Percentiles rank a stretch among this genome's conserved stretches.
Evolutionary conservation across 2,113 vertebrate species (phyloP).

Genomic region (Oenanthe melanoleuca): DNA sequence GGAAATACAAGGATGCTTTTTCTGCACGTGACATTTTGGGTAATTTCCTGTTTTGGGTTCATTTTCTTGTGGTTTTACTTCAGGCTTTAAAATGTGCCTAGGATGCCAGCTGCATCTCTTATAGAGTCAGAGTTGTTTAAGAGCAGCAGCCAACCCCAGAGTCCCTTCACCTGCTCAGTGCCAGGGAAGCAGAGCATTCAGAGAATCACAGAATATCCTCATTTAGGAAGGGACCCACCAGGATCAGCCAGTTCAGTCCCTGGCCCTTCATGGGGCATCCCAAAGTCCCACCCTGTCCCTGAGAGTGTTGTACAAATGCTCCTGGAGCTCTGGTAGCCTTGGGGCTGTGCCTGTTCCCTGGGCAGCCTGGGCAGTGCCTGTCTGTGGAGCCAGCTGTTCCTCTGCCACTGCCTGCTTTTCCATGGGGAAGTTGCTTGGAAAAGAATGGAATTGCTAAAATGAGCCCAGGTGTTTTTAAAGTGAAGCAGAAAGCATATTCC

Average conservation of each 20-base stretch:
- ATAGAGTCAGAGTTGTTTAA: not conserved
- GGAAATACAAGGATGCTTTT: not conserved
- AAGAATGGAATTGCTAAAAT: not conserved
- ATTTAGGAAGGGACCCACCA: not conserved
- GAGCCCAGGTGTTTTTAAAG: not conserved
- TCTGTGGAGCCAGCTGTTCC: not conserved
- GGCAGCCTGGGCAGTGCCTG: not conserved
- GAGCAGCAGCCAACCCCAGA: not conserved
- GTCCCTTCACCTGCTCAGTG: not conserved
- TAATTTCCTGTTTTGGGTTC: not conserved
- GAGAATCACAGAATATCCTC: not conserved
- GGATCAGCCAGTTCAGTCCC: not conserved
- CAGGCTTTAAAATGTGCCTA: not conserved
- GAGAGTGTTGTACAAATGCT: accelerated
- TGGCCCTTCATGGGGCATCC: not conserved
- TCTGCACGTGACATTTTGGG: not conserved
- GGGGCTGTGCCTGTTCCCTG: not conserved
- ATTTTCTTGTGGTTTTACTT: not conserved
- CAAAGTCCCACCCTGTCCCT: not conserved
- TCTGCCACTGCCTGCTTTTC: not conserved
- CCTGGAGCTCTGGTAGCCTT: not conserved
- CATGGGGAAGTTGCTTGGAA: not conserved
- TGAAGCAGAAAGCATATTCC: not conserved
- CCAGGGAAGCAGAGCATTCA: not conserved
- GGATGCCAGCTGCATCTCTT: not conserved